A percentile compares a stretch with the other conserved stretches of the same genome.
These are phyloP conservation scores for Phoxinus dragarum DNA, from an alignment of 2,797 vertebrate species.

Conservation along the genomic window DNA sequence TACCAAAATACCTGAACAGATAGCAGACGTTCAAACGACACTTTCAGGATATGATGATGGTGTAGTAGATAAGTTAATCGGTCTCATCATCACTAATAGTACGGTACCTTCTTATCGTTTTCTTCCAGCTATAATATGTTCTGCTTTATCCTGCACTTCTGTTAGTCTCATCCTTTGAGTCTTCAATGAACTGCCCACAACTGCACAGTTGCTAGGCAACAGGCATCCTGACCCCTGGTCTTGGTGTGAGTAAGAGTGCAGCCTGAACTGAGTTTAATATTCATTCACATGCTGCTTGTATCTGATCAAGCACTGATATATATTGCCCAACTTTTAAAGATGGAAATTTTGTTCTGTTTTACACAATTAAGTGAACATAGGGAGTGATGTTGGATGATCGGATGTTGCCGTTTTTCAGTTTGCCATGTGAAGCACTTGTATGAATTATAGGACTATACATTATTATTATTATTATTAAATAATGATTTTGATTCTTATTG, in stretches of 20 bases:
- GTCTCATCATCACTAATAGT: neutral
- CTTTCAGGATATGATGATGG: neutral
- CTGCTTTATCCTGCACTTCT: neutral
- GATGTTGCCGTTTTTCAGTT: neutral
- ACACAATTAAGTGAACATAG: neutral
- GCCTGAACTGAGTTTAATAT: constrained; percentile 32
- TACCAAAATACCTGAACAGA: constrained; percentile 7
- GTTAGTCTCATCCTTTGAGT: constrained; percentile 25
- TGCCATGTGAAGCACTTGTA: neutral
- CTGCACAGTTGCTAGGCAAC: constrained; percentile 62
- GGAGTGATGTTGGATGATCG: neutral
- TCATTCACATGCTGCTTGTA: constrained; percentile 12
- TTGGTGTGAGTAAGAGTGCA: constrained; percentile 19
- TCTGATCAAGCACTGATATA: neutral
- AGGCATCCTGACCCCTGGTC: constrained; percentile 50
- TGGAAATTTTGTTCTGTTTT: neutral
- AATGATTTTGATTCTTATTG: neutral
- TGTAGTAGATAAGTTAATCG: neutral
- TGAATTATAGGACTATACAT: neutral
- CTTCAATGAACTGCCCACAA: constrained; percentile 29
- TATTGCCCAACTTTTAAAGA: neutral
- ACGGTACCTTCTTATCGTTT: neutral
- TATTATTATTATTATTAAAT: neutral
- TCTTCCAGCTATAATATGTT: neutral
- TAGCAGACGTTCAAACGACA: neutral